Conservation (phyloP, 2,888 invertebrate genomes). For the Tortrix viridana region DNA sequence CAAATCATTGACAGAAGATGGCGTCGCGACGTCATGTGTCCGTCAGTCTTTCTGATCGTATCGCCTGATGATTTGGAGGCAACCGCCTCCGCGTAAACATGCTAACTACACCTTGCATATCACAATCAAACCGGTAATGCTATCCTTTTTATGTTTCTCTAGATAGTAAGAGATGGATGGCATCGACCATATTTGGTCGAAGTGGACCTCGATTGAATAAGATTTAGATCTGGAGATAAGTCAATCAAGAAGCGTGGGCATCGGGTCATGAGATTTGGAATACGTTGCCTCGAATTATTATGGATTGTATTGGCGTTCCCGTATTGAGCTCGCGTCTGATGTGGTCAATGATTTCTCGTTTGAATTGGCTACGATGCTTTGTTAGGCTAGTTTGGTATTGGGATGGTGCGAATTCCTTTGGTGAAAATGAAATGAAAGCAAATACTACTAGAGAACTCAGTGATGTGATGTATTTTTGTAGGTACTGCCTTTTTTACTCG, state of each 20-base stretch:
- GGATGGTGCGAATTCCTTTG: background rate
- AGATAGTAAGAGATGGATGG: background rate
- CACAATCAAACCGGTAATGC: background rate
- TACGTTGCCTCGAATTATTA: conserved; percentile 43
- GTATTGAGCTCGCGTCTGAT: conserved; percentile 30
- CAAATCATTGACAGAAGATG: conserved; percentile 69
- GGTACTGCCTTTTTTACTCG: too few species aligned
- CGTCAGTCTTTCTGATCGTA: conserved; percentile 57
- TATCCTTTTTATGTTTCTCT: conserved; percentile 2
- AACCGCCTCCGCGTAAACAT: conserved; percentile 64
- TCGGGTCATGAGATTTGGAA: conserved; percentile 51
- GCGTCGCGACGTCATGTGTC: conserved; percentile 51
- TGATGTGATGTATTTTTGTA: too few species aligned
- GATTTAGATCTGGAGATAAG: conserved; percentile 64
- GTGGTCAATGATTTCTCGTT: conserved; percentile 23
- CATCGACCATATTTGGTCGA: conserved; percentile 1
- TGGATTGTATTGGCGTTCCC: conserved; percentile 39
- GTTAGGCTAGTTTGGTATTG: background rate
- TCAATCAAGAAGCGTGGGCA: conserved; percentile 58
- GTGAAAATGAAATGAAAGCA: background rate
- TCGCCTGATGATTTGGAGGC: conserved; percentile 64
- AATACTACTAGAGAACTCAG: too few species aligned
- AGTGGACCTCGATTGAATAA: conserved; percentile 5
- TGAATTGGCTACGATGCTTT: conserved; percentile 17
- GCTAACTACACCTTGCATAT: conserved; percentile 34